These are phyloP conservation scores for Collichthys lucidus DNA, from an alignment of 2,113 vertebrate genomes.

Conservation along the genomic window DNA sequence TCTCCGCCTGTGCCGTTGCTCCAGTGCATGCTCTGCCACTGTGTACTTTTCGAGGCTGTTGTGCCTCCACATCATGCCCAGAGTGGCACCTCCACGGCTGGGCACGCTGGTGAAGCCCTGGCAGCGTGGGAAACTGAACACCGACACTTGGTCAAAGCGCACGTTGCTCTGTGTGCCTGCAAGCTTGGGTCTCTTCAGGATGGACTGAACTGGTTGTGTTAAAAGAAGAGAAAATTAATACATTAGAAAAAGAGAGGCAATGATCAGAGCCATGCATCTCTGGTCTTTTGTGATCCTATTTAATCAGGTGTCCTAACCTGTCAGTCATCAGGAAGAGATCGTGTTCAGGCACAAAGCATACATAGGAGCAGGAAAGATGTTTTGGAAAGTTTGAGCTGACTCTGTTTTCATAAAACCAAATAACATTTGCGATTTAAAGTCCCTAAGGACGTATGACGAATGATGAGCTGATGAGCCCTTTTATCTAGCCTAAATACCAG, in stretches of 20 bases:
- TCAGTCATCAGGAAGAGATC: no score
- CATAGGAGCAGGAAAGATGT: no score
- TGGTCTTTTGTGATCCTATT: no score
- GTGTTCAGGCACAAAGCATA: no score
- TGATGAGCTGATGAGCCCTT: not conserved
- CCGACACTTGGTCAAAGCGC: constrained; percentile 88
- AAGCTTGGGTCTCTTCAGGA: constrained; percentile 88
- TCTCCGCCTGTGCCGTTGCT: constrained; percentile 80
- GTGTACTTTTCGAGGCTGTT: constrained; percentile 87
- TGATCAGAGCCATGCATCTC: not conserved
- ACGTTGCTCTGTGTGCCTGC: constrained; percentile 80
- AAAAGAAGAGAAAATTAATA: constrained; percentile 5
- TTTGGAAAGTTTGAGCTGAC: not conserved
- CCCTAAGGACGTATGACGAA: not conserved
- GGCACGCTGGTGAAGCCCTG: constrained; percentile 95
- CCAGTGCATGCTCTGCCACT: constrained; percentile 85
- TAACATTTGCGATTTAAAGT: not conserved
- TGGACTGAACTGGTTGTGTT: constrained; percentile 84
- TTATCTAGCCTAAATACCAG: not conserved
- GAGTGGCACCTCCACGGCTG: constrained; percentile 90
- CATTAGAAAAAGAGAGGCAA: not conserved
- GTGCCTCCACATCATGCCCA: constrained; percentile 91
- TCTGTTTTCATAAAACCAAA: not conserved
- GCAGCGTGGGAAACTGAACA: constrained; percentile 93
- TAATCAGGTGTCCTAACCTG: no score